Conservation (phyloP, 2,888 invertebrate genomes). For the Nemapogon koenigi region DNA sequence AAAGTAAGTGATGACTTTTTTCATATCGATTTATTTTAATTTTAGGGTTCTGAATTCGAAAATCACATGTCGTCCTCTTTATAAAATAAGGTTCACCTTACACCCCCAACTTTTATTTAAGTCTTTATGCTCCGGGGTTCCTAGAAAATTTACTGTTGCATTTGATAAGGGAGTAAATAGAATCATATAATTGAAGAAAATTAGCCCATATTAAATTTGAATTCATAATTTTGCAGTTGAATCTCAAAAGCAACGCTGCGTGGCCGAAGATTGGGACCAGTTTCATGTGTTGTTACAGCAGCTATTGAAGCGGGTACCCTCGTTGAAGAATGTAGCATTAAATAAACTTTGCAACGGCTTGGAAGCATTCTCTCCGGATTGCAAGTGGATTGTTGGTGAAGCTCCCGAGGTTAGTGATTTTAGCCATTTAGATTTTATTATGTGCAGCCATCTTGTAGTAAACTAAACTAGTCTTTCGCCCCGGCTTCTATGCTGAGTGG, state of each 20-base stretch:
- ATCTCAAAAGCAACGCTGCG: slow-evolving; percentile 67
- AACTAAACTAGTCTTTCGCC: too few species aligned
- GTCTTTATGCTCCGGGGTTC: too few species aligned
- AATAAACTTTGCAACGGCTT: slow-evolving; percentile 87
- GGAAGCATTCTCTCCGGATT: slow-evolving; percentile 96
- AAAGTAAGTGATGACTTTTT: slow-evolving; percentile 33
- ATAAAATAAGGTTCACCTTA: too few species aligned
- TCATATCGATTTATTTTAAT: too few species aligned
- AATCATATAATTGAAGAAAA: not conserved
- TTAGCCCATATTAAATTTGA: not conserved
- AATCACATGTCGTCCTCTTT: too few species aligned
- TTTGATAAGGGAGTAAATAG: not conserved
- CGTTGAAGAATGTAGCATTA: slow-evolving; percentile 74
- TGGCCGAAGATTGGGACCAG: slow-evolving; percentile 95
- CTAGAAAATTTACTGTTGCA: too few species aligned
- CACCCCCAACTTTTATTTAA: too few species aligned
- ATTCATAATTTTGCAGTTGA: slow-evolving; percentile 26
- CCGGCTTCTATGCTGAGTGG: too few species aligned
- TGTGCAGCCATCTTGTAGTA: too few species aligned
- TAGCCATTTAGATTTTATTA: too few species aligned
- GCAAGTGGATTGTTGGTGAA: slow-evolving; percentile 94
- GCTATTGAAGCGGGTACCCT: slow-evolving; percentile 83
- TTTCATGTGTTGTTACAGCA: slow-evolving; percentile 90
- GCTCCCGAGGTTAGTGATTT: slow-evolving; percentile 77
- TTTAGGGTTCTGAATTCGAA: too few species aligned